Base-by-base conservation (phyloP, 2,797 vertebrate species). In the Protosalanx chinensis region DNA sequence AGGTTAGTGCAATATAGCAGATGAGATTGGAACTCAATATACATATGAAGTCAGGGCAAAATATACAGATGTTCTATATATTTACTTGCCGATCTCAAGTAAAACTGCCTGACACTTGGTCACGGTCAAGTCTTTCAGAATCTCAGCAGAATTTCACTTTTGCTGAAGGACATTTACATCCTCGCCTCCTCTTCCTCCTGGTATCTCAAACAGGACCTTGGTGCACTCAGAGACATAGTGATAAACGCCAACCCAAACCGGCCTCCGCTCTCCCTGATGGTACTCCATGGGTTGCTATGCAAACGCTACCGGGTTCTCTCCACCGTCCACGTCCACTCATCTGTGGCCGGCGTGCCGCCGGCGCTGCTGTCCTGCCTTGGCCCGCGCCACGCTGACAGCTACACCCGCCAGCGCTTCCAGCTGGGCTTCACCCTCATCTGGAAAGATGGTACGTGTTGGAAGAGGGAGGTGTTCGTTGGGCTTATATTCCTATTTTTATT, bases 371-470 rank as follows among this genome's bases (percentile, higher is more conserved):
- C 90, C 81, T 99, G 96, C 88, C 95, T 99, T 4, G 97, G 96
- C 1, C 90, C 88, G 0, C 94, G 92, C 4, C 94, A 94, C 56
- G 63, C 82, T 0, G 92, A 91, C 75, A 93, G 93, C 84, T 93
- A 92, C 6, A 85, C 89, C 15, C 96, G 98, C 35, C 93, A 96
- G 0, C 84, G 94, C 4, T 97, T 98, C 82, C 96, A 99, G 82
- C 71, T 99, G 75, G 97, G 95, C 68, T 96, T 99, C 80, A 99
- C 98, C 41, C 93, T 99, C 16, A 98, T 99, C 86, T 99, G 97
- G 97, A 99, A 99, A 89, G 93, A 98, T 0, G 97, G 97, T 98
- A 89, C 93, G 56, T 4, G 0, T 30, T 32, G 20, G 46, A 1
- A n/a, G 16, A 33, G 18, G n/a, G 3, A n/a, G 8, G 49, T 29